These are phyloP conservation scores for Plagodis pulveraria DNA, from an alignment of 2,888 invertebrate genomes.

Conservation along the genomic window DNA sequence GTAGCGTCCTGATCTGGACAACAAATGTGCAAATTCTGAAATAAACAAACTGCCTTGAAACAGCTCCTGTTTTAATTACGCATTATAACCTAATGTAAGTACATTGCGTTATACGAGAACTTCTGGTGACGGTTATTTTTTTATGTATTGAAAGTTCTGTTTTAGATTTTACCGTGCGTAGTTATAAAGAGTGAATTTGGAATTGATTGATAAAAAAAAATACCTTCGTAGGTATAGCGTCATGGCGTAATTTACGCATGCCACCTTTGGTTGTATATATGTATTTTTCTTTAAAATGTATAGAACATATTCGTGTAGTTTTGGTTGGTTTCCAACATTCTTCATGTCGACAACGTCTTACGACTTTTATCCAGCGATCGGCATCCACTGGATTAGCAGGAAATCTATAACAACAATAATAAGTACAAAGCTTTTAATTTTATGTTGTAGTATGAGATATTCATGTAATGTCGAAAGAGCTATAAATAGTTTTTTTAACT, in stretches of 20 bases:
- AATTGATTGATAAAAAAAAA: neutral
- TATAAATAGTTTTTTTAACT: too few species aligned
- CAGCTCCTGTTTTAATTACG: neutral
- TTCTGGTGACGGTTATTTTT: too few species aligned
- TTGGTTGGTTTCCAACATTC: conserved; percentile 1
- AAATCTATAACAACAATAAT: neutral
- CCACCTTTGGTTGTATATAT: neutral
- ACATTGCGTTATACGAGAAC: too few species aligned
- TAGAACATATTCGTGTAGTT: neutral
- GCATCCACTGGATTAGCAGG: neutral
- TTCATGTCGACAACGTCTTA: neutral
- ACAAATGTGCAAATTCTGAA: neutral
- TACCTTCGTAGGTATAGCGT: neutral
- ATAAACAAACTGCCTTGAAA: neutral
- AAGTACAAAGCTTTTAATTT: neutral
- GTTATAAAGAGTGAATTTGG: too few species aligned
- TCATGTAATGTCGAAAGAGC: too few species aligned
- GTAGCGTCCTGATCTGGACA: neutral
- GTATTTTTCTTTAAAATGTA: neutral
- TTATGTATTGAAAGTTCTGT: too few species aligned
- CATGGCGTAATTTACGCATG: neutral
- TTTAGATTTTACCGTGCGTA: too few species aligned
- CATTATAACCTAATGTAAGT: too few species aligned
- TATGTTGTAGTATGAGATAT: too few species aligned
- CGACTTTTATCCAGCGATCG: neutral